phyloP scores from a whole-genome alignment of 1,140 invertebrate genomes.

The Drosophila varians region DNA sequence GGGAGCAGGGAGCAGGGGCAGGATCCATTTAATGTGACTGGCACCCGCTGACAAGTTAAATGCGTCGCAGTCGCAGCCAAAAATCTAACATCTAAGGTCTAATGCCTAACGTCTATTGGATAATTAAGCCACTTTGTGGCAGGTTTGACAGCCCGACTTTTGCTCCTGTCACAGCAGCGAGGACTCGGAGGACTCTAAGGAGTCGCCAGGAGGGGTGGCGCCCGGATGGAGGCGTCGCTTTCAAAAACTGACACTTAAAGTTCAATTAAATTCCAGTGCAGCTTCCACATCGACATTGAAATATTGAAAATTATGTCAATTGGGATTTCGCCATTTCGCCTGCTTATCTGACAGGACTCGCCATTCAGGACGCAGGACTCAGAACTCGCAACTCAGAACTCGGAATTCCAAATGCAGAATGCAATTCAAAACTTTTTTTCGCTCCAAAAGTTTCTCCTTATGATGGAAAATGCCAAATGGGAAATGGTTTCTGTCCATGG shows the following conservation, averaged over 20 bases:
- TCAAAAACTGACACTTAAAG: constrained; percentile 58
- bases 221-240: not conserved
- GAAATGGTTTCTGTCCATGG: not conserved
- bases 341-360: constrained; percentile 45
- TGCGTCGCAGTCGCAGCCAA: constrained; percentile 15
- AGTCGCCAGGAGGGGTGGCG: too few relatives aligned
- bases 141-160: constrained; percentile 76
- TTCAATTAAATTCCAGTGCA: constrained; percentile 70
- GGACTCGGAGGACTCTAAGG: not conserved
- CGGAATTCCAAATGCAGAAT: constrained; percentile 51
- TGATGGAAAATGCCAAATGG: constrained; percentile 11
- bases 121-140: constrained; percentile 81
- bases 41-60: constrained; percentile 71
- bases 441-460: constrained; percentile 48
- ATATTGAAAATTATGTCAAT: constrained; percentile 66
- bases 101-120: constrained; percentile 70
- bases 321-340: constrained; percentile 44
- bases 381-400: constrained; percentile 1
- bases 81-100: not conserved
- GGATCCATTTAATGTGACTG: constrained; percentile 68
- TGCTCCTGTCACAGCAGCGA: constrained; percentile 61
- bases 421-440: constrained; percentile 68
- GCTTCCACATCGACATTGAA: constrained; percentile 49
- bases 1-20: not conserved
- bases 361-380: not conserved